Base-by-base conservation (phyloP, 2,888 invertebrate species). In the Steromphala cineraria region DNA sequence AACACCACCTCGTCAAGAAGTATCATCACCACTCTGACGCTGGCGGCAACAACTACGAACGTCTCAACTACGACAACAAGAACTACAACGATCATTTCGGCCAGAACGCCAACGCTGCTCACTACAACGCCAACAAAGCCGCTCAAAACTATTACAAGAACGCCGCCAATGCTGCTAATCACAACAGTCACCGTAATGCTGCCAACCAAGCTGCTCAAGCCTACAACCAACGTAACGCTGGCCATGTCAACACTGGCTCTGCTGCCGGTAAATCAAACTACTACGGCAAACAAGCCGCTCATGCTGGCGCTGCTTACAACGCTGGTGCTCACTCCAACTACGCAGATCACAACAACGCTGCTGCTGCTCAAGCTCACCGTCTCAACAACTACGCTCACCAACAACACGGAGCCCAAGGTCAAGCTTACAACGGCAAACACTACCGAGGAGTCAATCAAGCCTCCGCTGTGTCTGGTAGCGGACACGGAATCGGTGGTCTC, bases 21-120 rank as follows among this genome's bases (percentile, higher is more conserved):
- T 75, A 52, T 53, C 75, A 75, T 17, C 75, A 75, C 21, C 52
- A 40, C 52, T 52, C 24, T 24, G 52, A 75, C 13, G 53, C 53
- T 28, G 75, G 75, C 4, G 75, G 75, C 19, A 75, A 52, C 75
- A 75, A 75, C 52, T 75, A 75, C 75, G 75, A 75, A 52, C 40
- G 52, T 52, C 75, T 75, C 75, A 46, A 75, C 75, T 75, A 75
- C 53, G 52, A 75, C 75, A 75, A 52, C 52, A 75, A 75, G 52
- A 52, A 75, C 24, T 75, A 75, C 75, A 52, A 46, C 24, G 75
- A 75, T 28, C 46, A 75, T 21, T 75, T 75, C 24, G 75, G 75
- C 8, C 40, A 24, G 46, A 40, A 75, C 52, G 75, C 75, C 24
- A 40, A 75, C 28, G 75, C 46, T 19, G 46, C 40, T 19, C 19